Conservation (phyloP, 2,888 invertebrate species). For the Caradrina clavipalpis region DNA sequence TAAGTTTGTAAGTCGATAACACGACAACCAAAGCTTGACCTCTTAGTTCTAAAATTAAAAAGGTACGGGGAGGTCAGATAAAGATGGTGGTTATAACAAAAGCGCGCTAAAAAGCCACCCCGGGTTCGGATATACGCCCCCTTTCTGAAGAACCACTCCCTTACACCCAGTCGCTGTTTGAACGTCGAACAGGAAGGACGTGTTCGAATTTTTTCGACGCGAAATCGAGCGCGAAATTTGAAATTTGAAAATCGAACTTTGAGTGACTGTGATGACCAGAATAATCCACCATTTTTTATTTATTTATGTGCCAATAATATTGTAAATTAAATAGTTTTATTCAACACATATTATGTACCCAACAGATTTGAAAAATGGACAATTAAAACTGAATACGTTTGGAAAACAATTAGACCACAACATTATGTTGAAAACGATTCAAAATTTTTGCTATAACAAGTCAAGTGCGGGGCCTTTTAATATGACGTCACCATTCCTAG, state of each 20-base stretch:
- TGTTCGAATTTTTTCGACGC: conserved; percentile 36
- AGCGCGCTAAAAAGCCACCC: conserved; percentile 86
- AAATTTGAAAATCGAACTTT: conserved; percentile 50
- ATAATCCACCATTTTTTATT: conserved; percentile 45
- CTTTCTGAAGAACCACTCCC: conserved; percentile 84
- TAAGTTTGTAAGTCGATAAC: conserved; percentile 73
- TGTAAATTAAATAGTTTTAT: conserved; percentile 54
- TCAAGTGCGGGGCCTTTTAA: conserved; percentile 80
- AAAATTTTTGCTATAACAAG: conserved; percentile 85
- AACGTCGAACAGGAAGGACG: conserved; percentile 70
- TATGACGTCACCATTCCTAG: conserved; percentile 91
- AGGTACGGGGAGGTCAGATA: conserved; percentile 70
- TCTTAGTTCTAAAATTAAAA: conserved; percentile 34
- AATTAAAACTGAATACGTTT: conserved; percentile 83
- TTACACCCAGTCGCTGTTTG: conserved; percentile 77
- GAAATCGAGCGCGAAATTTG: conserved; percentile 52
- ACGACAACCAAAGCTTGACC: conserved; percentile 71
- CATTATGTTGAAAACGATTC: conserved; percentile 89
- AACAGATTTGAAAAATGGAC: conserved; percentile 86
- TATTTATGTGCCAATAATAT: conserved; percentile 47
- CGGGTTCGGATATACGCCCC: conserved; percentile 80
- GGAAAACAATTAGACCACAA: conserved; percentile 81
- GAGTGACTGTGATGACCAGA: conserved; percentile 55
- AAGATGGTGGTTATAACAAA: conserved; percentile 77
- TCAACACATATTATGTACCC: conserved; percentile 86